These are phyloP conservation scores for Oxystoma pomonae DNA, from an alignment of 2,888 invertebrate species.

Conservation along the genomic window DNA sequence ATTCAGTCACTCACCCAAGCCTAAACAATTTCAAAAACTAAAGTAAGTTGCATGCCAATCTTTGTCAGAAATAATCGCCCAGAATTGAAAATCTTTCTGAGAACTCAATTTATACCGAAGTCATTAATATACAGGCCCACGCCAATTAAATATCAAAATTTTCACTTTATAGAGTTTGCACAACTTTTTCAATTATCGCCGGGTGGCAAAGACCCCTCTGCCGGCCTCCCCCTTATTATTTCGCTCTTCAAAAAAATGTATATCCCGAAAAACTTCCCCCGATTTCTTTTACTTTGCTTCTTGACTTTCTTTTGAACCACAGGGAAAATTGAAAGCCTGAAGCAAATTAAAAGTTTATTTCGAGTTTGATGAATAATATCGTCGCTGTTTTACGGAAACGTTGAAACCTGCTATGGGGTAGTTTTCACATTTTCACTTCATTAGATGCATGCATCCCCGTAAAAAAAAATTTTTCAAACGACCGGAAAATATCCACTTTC, in stretches of 20 bases:
- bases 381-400: not conserved
- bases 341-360: not conserved
- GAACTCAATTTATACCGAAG: no score
- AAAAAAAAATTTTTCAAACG: no score
- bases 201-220: not conserved
- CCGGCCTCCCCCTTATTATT: not conserved
- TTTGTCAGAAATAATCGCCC: no score
- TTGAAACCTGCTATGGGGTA: no score
- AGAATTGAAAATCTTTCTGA: no score
- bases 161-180: not conserved
- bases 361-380: not conserved
- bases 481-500: no score
- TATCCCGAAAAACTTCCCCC: not conserved
- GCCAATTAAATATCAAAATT: not conserved
- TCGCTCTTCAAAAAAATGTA: not conserved
- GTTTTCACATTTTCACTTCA: no score
- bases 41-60: no score
- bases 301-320: not conserved
- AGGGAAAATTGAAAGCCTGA: not conserved
- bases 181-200: not conserved
- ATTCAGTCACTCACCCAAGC: no score
- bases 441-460: no score
- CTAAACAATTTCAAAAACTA: no score
- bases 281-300: not conserved
- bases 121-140: no score